phyloP scores from a whole-genome alignment of 2,888 invertebrate genomes.

The Alsophila aescularia region DNA sequence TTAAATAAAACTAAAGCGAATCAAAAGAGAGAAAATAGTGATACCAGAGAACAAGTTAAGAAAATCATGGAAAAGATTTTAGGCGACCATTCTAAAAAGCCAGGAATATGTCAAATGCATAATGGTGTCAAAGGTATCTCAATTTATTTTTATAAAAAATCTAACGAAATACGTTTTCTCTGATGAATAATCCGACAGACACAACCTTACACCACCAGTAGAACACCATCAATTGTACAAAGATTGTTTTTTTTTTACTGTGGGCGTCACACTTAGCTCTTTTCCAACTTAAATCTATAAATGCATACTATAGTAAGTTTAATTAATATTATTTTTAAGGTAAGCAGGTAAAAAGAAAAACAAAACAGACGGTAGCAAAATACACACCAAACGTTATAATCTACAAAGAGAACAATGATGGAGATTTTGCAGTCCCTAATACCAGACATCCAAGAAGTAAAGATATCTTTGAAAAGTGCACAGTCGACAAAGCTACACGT shows the following conservation, averaged over 20 bases:
- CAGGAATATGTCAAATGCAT: constrained; percentile 59
- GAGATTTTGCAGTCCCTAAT: not conserved
- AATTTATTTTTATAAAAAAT: not conserved
- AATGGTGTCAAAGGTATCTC: constrained; percentile 71
- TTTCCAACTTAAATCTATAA: no score
- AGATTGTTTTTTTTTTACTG: no score
- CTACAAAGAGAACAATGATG: constrained; percentile 7
- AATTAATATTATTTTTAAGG: constrained; percentile 51
- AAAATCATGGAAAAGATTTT: constrained; percentile 71
- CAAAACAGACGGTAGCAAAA: constrained; percentile 32
- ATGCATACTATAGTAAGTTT: no score
- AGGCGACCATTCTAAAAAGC: constrained; percentile 59
- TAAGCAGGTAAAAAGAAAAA: constrained; percentile 59
- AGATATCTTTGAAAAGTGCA: not conserved
- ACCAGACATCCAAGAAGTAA: constrained; percentile 1
- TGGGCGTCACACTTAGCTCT: no score
- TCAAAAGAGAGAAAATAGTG: constrained; percentile 23
- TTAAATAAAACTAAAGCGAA: constrained; percentile 31
- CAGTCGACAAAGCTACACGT: not conserved
- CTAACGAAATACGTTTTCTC: constrained; percentile 8
- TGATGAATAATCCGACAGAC: no score
- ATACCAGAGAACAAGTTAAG: constrained; percentile 64
- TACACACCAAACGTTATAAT: constrained; percentile 19
- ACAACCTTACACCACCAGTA: no score
- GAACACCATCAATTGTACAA: no score